Evolutionary conservation across 2,113 vertebrate genomes (phyloP).

Genomic region (Dromas ardeola): DNA sequence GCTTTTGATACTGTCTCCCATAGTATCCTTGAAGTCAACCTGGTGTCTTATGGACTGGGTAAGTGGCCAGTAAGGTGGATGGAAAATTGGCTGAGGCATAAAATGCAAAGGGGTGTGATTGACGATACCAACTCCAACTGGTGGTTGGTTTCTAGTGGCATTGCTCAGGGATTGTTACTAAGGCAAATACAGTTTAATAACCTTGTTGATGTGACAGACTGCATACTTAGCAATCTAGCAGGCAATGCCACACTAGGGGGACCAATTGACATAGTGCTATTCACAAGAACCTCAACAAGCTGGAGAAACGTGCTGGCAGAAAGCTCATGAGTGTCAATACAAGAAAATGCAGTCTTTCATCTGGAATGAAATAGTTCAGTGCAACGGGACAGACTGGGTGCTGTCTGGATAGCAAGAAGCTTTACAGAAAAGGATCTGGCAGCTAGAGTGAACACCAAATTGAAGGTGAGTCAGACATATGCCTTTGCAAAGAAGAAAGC

Average conservation of each 20-base stretch:
- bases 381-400: not conserved
- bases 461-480: not conserved
- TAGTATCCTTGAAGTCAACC: not conserved
- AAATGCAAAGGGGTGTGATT: not conserved
- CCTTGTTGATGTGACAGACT: not conserved
- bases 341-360: not conserved
- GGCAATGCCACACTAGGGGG: not conserved
- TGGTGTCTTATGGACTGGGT: not conserved
- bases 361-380: not conserved
- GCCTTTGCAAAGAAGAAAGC: not conserved
- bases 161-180: not conserved
- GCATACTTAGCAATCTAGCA: not conserved
- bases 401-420: not conserved
- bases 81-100: not conserved
- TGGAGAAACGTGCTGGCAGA: not conserved
- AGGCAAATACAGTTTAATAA: not conserved
- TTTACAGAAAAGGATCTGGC: not conserved
- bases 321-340: not conserved
- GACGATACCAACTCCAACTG: not conserved
- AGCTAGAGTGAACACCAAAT: not conserved
- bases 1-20: not conserved
- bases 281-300: not conserved
- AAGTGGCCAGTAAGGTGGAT: not conserved
- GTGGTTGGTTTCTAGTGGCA: not conserved
- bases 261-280: not conserved